Conservation (phyloP, 2,113 vertebrate genomes). For the Rhodinocichla rosea region DNA sequence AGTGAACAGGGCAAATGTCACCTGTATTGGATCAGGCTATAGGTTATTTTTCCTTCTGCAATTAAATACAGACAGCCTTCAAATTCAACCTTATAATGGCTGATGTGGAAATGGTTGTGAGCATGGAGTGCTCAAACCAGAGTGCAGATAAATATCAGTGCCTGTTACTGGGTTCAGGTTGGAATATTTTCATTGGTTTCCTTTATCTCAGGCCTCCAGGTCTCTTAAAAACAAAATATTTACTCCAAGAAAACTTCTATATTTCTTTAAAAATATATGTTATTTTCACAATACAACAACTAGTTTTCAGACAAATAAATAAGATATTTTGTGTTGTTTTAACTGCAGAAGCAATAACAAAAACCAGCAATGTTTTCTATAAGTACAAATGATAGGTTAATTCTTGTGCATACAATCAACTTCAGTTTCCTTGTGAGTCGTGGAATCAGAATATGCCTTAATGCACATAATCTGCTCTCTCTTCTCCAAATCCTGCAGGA, state of each 20-base stretch:
- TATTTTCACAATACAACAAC: constrained; percentile 21
- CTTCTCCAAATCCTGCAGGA: neutral
- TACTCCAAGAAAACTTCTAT: neutral
- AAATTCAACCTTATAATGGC: constrained; percentile 5
- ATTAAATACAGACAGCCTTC: constrained; percentile 48
- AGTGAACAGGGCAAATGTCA: constrained; percentile 66
- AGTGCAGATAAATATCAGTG: constrained; percentile 33
- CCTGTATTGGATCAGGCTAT: constrained; percentile 23
- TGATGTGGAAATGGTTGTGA: neutral
- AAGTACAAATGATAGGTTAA: neutral
- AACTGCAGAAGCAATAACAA: neutral
- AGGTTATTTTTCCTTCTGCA: constrained; percentile 63
- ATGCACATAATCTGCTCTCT: neutral
- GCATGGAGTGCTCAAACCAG: neutral
- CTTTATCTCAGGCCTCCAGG: neutral
- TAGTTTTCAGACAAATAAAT: neutral
- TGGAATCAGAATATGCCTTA: neutral
- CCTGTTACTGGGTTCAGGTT: neutral
- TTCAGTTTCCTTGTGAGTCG: neutral
- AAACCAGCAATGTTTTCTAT: neutral
- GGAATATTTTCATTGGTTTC: constrained; percentile 38
- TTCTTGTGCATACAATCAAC: neutral
- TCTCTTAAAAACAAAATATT: neutral
- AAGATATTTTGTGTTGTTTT: neutral
- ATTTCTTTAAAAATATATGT: neutral